Conservation (phyloP, 2,888 invertebrate species). For the Aphodius sticticus region DNA sequence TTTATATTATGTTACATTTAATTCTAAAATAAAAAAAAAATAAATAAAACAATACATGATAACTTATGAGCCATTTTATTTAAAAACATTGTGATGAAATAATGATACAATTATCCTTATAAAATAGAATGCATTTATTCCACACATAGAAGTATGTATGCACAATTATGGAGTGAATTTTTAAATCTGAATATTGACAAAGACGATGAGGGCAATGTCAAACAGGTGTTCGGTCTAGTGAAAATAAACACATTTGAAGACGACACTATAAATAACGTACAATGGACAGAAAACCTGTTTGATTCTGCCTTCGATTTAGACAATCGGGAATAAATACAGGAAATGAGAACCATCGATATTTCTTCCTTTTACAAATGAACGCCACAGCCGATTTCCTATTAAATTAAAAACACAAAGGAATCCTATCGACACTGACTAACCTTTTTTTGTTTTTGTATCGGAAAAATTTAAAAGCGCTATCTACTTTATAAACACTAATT, state of each 20-base stretch:
- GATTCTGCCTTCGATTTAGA: neutral
- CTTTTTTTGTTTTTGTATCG: slow-evolving; percentile 32
- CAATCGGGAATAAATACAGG: neutral
- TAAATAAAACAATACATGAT: slow-evolving; percentile 24
- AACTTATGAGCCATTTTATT: slow-evolving; percentile 45
- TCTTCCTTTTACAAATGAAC: slow-evolving; percentile 27
- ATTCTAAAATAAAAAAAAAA: no score
- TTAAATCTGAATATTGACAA: slow-evolving; percentile 16
- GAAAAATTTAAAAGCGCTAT: slow-evolving; percentile 43
- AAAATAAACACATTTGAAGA: slow-evolving; percentile 17
- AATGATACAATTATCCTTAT: slow-evolving; percentile 41
- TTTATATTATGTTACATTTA: no score
- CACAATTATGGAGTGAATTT: slow-evolving; percentile 15
- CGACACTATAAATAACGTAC: neutral
- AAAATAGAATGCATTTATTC: slow-evolving; percentile 36
- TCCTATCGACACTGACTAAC: slow-evolving; percentile 38
- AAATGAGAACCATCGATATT: neutral
- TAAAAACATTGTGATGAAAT: slow-evolving; percentile 43
- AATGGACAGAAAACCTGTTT: neutral
- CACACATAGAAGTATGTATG: slow-evolving; percentile 25
- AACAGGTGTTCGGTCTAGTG: slow-evolving; percentile 5
- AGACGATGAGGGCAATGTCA: slow-evolving; percentile 10
- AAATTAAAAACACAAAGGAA: slow-evolving; percentile 38
- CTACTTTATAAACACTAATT: slow-evolving; percentile 40
- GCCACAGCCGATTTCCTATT: slow-evolving; percentile 37